These are phyloP conservation scores for Aplochiton taeniatus DNA, from an alignment of 2,797 vertebrate genomes.

Conservation along the genomic window DNA sequence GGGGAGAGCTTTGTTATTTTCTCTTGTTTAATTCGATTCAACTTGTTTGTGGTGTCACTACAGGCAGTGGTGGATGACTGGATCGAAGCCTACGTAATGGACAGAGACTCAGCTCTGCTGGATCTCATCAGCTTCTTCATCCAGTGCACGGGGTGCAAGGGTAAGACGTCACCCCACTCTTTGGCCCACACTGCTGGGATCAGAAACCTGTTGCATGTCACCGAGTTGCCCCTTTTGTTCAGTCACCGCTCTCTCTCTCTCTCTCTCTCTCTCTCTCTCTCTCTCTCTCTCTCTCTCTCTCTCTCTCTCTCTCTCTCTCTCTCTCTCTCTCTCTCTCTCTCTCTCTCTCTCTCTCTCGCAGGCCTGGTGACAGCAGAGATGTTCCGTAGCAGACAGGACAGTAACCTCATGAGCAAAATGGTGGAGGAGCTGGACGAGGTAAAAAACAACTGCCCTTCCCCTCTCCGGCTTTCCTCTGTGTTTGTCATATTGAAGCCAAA, in stretches of 20 bases:
- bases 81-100: slow-evolving; percentile 83
- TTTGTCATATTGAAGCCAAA: background rate
- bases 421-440: slow-evolving; percentile 90
- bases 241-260: too few relatives aligned
- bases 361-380: slow-evolving; percentile 92
- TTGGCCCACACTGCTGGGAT: background rate
- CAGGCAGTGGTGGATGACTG: slow-evolving; percentile 90
- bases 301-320: background rate
- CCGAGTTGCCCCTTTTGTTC: too few relatives aligned
- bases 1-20: background rate
- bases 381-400: slow-evolving; percentile 83
- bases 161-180: slow-evolving; percentile 54
- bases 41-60: slow-evolving; percentile 29
- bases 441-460: slow-evolving; percentile 9
- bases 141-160: slow-evolving; percentile 93
- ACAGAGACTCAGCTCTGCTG: slow-evolving; percentile 88
- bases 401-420: slow-evolving; percentile 85
- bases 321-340: background rate
- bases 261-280: too few relatives aligned
- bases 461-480: background rate
- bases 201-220: too few relatives aligned
- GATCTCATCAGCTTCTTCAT: slow-evolving; percentile 95
- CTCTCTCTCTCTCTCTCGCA: slow-evolving; percentile 43
- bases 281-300: too few relatives aligned
- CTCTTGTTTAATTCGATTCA: background rate